Base-by-base conservation (phyloP, 2,797 vertebrate genomes). In the Gouania willdenowi region DNA sequence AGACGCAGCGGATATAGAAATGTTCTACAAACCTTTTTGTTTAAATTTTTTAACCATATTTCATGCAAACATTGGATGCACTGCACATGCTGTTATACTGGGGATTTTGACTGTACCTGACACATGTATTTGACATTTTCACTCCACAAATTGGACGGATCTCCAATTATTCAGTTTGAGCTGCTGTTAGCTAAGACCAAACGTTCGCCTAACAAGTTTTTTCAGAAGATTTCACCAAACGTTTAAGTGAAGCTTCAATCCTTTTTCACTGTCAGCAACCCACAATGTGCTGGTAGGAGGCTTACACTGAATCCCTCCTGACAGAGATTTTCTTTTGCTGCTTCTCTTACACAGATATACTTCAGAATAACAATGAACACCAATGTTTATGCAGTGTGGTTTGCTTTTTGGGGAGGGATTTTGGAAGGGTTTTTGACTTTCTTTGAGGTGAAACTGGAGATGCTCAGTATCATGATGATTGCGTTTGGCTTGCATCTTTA, bases 281-380 rank as follows among this genome's bases (percentile, higher is more conserved):
- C 65, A 65, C 17, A 40, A 21, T 19, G n/a, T 19, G 35, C 23
- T 46, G 35, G 50, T 63, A 50, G 32, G 29, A 59, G 32, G 43
- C 38, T 68, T 14, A 39, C 11, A 13, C 43, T 26, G 4, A 59
- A 27, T 19, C 6, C 4, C 31, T 38, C 25, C 26, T 44, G 32
- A 25, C 45, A 57, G 26, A 54, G 33, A 29, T 50, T 37, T 45
- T 8, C 24, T 51, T 28, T 46, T 32, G 21, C 15, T 61, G 36
- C 38, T 50, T 37, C 48, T 41, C 55, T 57, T 43, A 13, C 36
- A 22, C 45, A 62, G 31, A 36, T 45, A 50, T 29, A 45, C 29
- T 40, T 43, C 13, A 39, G 77, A 70, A 79, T 77, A 74, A 55
- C 55, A 74, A 69, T 70, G 58, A 66, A 40, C 14, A 21, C 4